Conservation (phyloP, 2,113 vertebrate genomes). For the Crotalus horridus region DNA sequence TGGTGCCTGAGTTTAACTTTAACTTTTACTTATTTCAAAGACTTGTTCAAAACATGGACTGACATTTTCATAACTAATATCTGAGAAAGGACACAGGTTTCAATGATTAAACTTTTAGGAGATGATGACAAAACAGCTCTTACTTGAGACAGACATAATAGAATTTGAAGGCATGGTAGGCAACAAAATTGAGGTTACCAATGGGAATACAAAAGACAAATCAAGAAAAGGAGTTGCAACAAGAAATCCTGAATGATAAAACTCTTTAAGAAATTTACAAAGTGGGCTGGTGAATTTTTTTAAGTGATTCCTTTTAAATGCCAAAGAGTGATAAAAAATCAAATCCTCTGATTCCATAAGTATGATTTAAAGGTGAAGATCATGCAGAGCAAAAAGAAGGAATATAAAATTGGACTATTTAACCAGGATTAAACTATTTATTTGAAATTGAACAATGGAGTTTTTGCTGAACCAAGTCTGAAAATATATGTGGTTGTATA, state of each 20-base stretch:
- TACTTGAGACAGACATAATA: not conserved
- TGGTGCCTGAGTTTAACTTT: not conserved
- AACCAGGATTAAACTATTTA: not conserved
- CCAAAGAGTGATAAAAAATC: not conserved
- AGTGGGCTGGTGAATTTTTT: not conserved
- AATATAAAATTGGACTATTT: not conserved
- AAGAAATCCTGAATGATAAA: not conserved
- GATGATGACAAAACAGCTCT: not conserved
- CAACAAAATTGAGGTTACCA: not conserved
- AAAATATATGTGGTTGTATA: not conserved
- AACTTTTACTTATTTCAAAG: not conserved
- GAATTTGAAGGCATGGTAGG: not conserved
- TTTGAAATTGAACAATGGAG: not conserved
- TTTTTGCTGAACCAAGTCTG: not conserved
- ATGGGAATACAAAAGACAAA: not conserved
- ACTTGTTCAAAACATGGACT: not conserved
- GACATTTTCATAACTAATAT: not conserved
- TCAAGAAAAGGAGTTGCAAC: not conserved
- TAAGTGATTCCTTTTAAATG: not conserved
- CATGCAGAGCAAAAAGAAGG: not conserved
- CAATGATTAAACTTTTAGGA: not conserved
- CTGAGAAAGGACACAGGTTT: not conserved
- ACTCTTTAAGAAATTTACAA: not conserved
- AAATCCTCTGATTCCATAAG: not conserved
- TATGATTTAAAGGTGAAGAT: not conserved